Evolutionary conservation across 2,113 vertebrate species (phyloP).

Genomic region (Sylvia atricapilla): DNA sequence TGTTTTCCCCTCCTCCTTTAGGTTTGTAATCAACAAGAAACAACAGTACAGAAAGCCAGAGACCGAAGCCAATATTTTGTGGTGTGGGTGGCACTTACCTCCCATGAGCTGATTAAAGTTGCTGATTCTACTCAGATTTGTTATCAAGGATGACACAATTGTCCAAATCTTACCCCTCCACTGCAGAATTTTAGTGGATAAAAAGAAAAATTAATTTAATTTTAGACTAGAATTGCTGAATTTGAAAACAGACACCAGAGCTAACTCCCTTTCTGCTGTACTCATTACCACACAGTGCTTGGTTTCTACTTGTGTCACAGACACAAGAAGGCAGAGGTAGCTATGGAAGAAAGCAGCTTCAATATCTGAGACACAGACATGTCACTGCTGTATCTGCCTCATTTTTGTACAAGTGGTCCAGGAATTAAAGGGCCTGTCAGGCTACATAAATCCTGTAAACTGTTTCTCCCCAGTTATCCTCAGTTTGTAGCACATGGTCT

Average conservation of each 20-base stretch:
- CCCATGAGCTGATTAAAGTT: not conserved
- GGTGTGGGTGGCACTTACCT: constrained; percentile 20
- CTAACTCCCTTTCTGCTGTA: not conserved
- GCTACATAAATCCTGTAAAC: not conserved
- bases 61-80: not conserved
- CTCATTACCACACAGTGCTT: not conserved
- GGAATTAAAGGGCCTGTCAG: not conserved
- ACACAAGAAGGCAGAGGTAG: not conserved
- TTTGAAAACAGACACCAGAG: not conserved
- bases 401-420: not conserved
- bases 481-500: not conserved
- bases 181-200: not conserved
- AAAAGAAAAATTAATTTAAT: not conserved
- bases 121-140: not conserved
- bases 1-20: not conserved
- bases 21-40: not conserved
- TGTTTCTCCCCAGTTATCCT: not conserved
- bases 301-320: not conserved
- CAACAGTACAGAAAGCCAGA: constrained; percentile 7
- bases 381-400: not conserved
- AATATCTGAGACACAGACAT: not conserved
- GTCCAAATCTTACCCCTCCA: not conserved
- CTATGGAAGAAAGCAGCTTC: not conserved
- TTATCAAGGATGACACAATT: not conserved
- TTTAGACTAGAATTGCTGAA: not conserved